These are phyloP conservation scores for Drosophila anomalipes DNA, from an alignment of 2,888 invertebrate species.

Conservation along the genomic window DNA sequence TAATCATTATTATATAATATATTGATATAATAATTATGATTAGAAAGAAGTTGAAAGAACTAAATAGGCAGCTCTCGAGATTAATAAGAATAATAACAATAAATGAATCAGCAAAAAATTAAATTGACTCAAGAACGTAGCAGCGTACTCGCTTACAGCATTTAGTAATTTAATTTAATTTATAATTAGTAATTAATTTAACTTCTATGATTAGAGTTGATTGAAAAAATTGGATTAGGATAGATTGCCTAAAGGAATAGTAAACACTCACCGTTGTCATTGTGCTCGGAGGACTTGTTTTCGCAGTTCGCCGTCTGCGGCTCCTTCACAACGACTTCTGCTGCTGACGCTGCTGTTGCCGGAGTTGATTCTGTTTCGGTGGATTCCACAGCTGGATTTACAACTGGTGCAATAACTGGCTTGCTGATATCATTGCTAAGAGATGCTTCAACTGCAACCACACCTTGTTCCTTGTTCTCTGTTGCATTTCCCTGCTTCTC, in stretches of 20 bases:
- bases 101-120: too few relatives aligned
- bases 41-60: too few relatives aligned
- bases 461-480: conserved; percentile 33
- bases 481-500: conserved; percentile 26
- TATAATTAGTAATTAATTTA: too few relatives aligned
- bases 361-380: conserved; percentile 3
- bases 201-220: background rate
- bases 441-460: conserved; percentile 28
- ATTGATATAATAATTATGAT: background rate
- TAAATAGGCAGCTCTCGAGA: too few relatives aligned
- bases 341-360: conserved; percentile 26
- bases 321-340: conserved; percentile 53
- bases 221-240: background rate
- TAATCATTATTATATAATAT: too few relatives aligned
- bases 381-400: conserved; percentile 21
- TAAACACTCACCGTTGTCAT: conserved; percentile 72
- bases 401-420: conserved; percentile 25
- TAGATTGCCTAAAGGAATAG: background rate
- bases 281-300: conserved; percentile 68
- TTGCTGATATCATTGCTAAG: conserved; percentile 56
- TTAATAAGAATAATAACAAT: too few relatives aligned
- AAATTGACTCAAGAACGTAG: too few relatives aligned
- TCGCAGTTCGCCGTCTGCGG: conserved; percentile 51
- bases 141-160: too few relatives aligned
- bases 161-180: too few relatives aligned